A percentile compares a stretch with the other conserved stretches of the same genome.
Conservation (phyloP, 2,797 vertebrate genomes). For the Epinephelus malabaricus region DNA sequence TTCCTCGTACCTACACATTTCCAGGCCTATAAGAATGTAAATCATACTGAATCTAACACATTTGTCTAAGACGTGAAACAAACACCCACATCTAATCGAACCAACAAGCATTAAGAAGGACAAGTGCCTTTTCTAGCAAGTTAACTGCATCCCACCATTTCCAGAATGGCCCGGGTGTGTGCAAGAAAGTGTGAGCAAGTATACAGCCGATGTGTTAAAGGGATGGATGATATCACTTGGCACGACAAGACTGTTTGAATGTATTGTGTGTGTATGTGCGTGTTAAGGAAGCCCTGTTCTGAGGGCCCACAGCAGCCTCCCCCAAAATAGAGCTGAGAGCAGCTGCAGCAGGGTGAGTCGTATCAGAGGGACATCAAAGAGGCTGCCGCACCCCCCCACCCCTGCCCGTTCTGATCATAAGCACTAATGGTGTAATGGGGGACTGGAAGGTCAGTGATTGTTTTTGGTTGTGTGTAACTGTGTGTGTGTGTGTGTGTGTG, state of each 20-base stretch:
- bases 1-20: not conserved
- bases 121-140: slow-evolving; percentile 22
- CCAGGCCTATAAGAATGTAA: not conserved
- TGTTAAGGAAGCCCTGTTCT: slow-evolving; percentile 72
- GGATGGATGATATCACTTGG: slow-evolving; percentile 55
- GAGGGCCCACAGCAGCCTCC: slow-evolving; percentile 74
- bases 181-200: slow-evolving; percentile 30
- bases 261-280: slow-evolving; percentile 58
- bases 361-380: slow-evolving; percentile 85
- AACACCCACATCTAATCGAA: slow-evolving; percentile 7
- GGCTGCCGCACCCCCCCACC: slow-evolving; percentile 59
- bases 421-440: slow-evolving; percentile 83
- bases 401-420: slow-evolving; percentile 80
- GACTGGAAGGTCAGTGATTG: slow-evolving; percentile 87
- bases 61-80: not conserved
- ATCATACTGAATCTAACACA: not conserved
- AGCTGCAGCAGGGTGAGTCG: slow-evolving; percentile 84
- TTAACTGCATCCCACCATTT: slow-evolving; percentile 33
- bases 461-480: slow-evolving; percentile 68
- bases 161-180: slow-evolving; percentile 2
- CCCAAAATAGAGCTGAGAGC: slow-evolving; percentile 86
- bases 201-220: slow-evolving; percentile 29
- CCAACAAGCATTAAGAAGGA: slow-evolving; percentile 9
- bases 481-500: slow-evolving; percentile 22
- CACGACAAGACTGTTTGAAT: slow-evolving; percentile 57